Conservation (phyloP, 92 coral and sea anemone species). For the Chrysogorgia sp. region DNA sequence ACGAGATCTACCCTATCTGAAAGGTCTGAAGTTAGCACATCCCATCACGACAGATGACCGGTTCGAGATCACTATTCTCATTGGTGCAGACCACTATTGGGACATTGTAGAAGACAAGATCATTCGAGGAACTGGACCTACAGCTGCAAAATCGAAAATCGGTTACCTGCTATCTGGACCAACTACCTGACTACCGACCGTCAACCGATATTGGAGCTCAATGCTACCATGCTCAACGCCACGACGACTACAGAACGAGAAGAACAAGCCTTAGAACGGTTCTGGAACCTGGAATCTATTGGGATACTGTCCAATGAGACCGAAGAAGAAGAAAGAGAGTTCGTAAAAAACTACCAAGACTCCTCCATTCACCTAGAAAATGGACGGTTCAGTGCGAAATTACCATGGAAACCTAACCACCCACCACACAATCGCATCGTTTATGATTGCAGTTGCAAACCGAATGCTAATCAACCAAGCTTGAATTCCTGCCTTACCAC, state of each 20-base stretch:
- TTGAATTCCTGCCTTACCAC: slow-evolving; percentile 48
- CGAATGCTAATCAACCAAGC: slow-evolving; percentile 45
- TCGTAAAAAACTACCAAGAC: slow-evolving; percentile 7
- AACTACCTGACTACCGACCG: slow-evolving; percentile 44
- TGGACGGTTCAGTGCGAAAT: slow-evolving; percentile 6
- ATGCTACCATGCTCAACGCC: neutral
- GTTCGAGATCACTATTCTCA: slow-evolving; percentile 45
- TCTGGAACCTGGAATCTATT: slow-evolving; percentile 45
- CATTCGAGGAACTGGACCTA: slow-evolving; percentile 55
- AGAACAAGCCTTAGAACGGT: slow-evolving; percentile 35
- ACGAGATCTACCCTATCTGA: slow-evolving; percentile 48
- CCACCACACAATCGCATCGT: slow-evolving; percentile 42
- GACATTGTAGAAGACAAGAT: slow-evolving; percentile 38
- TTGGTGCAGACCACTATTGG: slow-evolving; percentile 62
- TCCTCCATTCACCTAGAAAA: neutral
- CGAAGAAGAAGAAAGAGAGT: neutral
- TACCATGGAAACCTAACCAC: slow-evolving; percentile 21
- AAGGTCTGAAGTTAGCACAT: slow-evolving; percentile 51
- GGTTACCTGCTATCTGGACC: slow-evolving; percentile 15
- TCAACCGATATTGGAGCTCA: slow-evolving; percentile 17
- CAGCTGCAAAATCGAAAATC: slow-evolving; percentile 57
- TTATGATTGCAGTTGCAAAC: slow-evolving; percentile 55
- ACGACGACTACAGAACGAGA: slow-evolving; percentile 7
- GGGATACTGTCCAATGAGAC: slow-evolving; percentile 2
- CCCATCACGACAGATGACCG: slow-evolving; percentile 48